Evolutionary conservation across 2,888 invertebrate species (phyloP).

Genomic region (Silvanus unidentatus): DNA sequence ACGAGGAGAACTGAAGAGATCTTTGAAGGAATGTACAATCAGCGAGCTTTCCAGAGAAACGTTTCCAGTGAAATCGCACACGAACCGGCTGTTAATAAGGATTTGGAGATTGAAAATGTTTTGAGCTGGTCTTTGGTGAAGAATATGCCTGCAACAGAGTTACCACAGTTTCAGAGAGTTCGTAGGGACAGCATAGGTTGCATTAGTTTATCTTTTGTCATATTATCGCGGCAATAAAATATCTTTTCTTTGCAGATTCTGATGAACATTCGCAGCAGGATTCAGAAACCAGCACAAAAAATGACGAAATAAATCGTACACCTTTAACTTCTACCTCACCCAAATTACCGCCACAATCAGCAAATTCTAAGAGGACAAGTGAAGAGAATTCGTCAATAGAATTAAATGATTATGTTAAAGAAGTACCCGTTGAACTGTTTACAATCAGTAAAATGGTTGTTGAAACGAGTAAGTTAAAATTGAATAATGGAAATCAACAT

Average conservation of each 20-base stretch:
- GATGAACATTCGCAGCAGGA: no score
- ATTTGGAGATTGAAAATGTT: constrained; percentile 40
- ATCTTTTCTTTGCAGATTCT: no score
- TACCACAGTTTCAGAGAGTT: constrained; percentile 20
- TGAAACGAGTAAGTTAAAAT: constrained; percentile 11
- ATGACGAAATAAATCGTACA: background rate
- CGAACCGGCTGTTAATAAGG: constrained; percentile 10
- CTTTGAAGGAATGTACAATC: constrained; percentile 44
- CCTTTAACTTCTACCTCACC: no score
- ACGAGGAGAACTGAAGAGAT: constrained; percentile 60
- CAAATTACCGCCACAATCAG: no score
- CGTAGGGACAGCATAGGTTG: constrained; percentile 25
- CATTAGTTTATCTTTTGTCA: no score
- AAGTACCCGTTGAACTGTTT: constrained; percentile 42
- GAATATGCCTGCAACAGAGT: constrained; percentile 34
- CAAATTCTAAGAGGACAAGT: background rate
- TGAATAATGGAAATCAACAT: background rate
- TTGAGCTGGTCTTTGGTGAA: constrained; percentile 43
- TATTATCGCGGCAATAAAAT: no score
- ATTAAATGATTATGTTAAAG: constrained; percentile 35
- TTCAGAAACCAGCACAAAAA: background rate
- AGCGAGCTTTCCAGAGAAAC: constrained; percentile 19
- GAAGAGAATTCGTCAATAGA: background rate
- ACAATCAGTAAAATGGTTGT: constrained; percentile 40
- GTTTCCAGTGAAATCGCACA: constrained; percentile 6